Percentiles rank a stretch among this genome's conserved stretches.
phyloP scores from a whole-genome alignment of 2,888 invertebrate genomes.

The Coenonympha glycerion region DNA sequence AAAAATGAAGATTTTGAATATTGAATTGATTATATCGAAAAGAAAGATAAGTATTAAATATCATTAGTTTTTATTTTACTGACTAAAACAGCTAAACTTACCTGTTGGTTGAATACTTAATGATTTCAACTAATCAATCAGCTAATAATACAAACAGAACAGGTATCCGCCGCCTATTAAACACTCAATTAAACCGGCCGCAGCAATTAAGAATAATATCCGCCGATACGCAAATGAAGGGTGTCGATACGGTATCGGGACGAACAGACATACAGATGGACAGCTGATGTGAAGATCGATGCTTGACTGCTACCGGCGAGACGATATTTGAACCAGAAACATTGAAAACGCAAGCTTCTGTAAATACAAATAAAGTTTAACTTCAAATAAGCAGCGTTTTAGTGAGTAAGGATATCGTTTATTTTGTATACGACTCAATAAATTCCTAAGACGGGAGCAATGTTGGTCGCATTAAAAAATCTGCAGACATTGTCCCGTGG shows the following conservation, averaged over 20 bases:
- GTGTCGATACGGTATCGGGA: conserved; percentile 34
- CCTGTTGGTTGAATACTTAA: too few species aligned
- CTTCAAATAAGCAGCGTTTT: not conserved
- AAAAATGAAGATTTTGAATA: too few species aligned
- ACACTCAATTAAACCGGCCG: conserved; percentile 10
- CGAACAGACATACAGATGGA: conserved; percentile 51
- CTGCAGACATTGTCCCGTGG: conserved; percentile 48
- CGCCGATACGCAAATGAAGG: conserved; percentile 23
- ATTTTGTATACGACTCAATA: conserved; percentile 67
- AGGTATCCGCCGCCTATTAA: not conserved
- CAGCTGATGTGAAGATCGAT: conserved; percentile 71
- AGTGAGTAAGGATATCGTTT: conserved; percentile 38
- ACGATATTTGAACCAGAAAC: conserved; percentile 29
- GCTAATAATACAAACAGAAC: not conserved
- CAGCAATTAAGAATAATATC: conserved; percentile 11
- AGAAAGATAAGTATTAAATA: too few species aligned
- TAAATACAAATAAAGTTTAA: not conserved
- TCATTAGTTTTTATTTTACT: too few species aligned
- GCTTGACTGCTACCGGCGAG: conserved; percentile 43
- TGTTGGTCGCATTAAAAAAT: conserved; percentile 58
- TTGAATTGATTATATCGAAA: too few species aligned
- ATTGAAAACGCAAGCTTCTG: not conserved
- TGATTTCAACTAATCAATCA: too few species aligned
- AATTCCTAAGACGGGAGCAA: conserved; percentile 62
- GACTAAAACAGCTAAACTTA: too few species aligned